Evolutionary conservation across 2,888 invertebrate species (phyloP), one percentile per base, ranked within the genome.

Genomic region (Trypoxylon attenuatum): DNA sequence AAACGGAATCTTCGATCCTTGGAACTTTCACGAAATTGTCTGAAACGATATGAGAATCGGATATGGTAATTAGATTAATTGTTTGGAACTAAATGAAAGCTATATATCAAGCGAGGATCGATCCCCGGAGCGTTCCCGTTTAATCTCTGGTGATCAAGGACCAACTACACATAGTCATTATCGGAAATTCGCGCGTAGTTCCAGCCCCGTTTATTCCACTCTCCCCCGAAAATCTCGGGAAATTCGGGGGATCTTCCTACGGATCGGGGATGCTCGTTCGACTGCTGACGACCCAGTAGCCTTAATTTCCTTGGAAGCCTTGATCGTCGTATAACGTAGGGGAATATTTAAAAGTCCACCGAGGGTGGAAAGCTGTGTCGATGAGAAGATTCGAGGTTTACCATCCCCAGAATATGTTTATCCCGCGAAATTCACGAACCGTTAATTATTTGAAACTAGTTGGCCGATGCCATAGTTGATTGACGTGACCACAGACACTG

Each of bases 371-470:
- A n/a, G n/a, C n/a, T n/a, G n/a, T 10, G 27, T 27, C 27, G 6
- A 10, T 33, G 15, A 2, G 33, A 33, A 33, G n/a, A n/a, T n/a
- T n/a, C n/a, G n/a, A n/a, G n/a, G n/a, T n/a, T n/a, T n/a, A n/a
- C n/a, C n/a, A n/a, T n/a, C n/a, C n/a, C n/a, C n/a, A n/a, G n/a
- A n/a, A n/a, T n/a, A 52, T 29, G 51, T 57, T 61, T 59, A 57
- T 54, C 50, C 21, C 18, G 5, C 25, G 50, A 47, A 68, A 65
- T 56, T 60, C 49, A 15, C 27, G 43, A 55, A 39, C 41, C 57
- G 71, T 77, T 78, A 78, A 78, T 77, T 78, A 79, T 74, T 76
- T 73, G 62, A 69, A 68, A 55, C 60, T 67, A 67, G 66, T 71
- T 69, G 68, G 53, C 52, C 63, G 33, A 29, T 61, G 56, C 29